Conservation (phyloP, 1,140 invertebrate species). For the Pissodes strobi region DNA sequence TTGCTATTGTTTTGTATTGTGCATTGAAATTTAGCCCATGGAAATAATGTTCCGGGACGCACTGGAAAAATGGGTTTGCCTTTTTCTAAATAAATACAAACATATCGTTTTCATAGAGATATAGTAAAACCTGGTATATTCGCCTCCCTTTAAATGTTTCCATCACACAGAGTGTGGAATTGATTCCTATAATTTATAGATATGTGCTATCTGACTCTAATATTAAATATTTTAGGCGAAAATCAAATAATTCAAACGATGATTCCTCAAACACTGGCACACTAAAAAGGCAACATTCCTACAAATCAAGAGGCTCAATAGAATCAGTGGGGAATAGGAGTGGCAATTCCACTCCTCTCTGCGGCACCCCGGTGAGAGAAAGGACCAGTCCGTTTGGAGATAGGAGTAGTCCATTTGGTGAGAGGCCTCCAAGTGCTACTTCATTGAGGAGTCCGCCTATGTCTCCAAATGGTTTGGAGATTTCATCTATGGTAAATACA, state of each 20-base stretch:
- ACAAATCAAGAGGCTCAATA: constrained; percentile 49
- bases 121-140: too few species aligned
- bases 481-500: constrained; percentile 56
- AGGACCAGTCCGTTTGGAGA: constrained; percentile 56
- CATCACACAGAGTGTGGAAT: too few species aligned
- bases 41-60: too few species aligned
- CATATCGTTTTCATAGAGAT: too few species aligned
- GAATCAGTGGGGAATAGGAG: constrained; percentile 52
- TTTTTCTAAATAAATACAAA: too few species aligned
- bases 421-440: constrained; percentile 54
- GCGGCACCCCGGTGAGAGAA: constrained; percentile 60
- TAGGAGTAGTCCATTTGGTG: constrained; percentile 53
- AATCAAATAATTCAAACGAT: constrained; percentile 56
- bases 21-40: too few species aligned
- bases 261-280: constrained; percentile 63
- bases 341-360: constrained; percentile 60
- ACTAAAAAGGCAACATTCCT: constrained; percentile 60
- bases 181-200: too few species aligned
- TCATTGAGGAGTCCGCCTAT: constrained; percentile 57
- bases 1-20: too few species aligned
- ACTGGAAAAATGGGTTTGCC: too few species aligned
- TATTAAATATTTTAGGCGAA: constrained; percentile 49
- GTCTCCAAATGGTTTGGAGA: constrained; percentile 43
- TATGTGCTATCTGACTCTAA: too few species aligned
- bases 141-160: too few species aligned